A percentile compares a stretch with the other conserved stretches of the same genome.
These are phyloP conservation scores for Melanerpes formicivorus DNA, from an alignment of 2,113 vertebrate species.

Conservation along the genomic window DNA sequence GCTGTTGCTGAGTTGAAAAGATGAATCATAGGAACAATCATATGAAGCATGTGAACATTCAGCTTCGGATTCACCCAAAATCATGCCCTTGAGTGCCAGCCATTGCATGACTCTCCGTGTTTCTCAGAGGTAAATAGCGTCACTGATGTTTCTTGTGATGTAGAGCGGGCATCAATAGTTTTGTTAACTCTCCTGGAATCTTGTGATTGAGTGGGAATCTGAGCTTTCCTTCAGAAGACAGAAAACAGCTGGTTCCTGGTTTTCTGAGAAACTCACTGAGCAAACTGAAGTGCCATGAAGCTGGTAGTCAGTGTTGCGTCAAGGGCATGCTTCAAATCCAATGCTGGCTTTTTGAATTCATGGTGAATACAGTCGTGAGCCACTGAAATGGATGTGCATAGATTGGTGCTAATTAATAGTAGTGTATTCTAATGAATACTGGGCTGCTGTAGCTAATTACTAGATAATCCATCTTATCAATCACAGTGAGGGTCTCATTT, in stretches of 20 bases:
- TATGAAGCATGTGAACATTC: accelerated
- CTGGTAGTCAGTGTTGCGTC: background rate
- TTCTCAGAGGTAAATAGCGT: background rate
- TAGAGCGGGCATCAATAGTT: background rate
- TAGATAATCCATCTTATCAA: background rate
- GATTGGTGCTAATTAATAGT: background rate
- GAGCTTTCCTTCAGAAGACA: background rate
- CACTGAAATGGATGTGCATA: background rate
- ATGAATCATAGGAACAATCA: background rate
- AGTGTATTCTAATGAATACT: background rate
- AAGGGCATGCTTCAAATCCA: background rate
- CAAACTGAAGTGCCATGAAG: background rate
- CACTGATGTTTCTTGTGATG: background rate
- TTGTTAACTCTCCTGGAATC: background rate
- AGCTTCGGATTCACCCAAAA: background rate
- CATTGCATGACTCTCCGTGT: background rate
- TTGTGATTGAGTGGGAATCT: background rate
- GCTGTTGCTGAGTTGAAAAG: background rate
- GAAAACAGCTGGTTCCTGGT: background rate
- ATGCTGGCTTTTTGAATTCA: background rate
- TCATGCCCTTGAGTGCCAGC: background rate
- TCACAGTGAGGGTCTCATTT: background rate
- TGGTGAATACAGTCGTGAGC: background rate
- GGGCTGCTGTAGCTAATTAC: background rate
- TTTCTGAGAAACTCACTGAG: background rate